phyloP scores from a whole-genome alignment of 2,113 vertebrate species.

The Muntiacus reevesi region DNA sequence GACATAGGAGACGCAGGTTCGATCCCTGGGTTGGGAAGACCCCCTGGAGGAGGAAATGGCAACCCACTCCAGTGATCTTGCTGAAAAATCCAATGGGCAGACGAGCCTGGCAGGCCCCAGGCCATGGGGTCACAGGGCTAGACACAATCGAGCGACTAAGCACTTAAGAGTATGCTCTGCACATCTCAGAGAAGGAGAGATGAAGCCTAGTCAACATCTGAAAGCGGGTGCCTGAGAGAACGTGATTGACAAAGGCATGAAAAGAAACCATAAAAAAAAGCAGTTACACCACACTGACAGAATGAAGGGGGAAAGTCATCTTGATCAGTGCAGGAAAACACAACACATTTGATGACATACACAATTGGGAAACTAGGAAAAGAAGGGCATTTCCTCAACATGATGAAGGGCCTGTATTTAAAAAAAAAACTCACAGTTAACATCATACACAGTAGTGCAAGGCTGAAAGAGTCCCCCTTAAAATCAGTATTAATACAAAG shows the following conservation, averaged over 20 bases:
- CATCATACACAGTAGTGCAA: background rate
- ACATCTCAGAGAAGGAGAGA: background rate
- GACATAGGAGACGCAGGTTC: background rate
- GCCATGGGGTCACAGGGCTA: background rate
- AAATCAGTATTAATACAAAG: background rate
- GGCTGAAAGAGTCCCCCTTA: background rate
- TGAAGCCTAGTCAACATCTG: background rate
- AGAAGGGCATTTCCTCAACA: background rate
- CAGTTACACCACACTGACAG: background rate
- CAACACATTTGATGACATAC: background rate
- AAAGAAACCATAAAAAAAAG: background rate
- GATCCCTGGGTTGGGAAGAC: background rate
- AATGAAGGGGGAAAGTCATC: background rate
- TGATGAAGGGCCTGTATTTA: background rate
- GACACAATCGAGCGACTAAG: background rate
- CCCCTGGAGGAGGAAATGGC: background rate
- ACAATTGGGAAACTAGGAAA: background rate
- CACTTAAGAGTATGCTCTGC: background rate
- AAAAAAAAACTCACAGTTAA: background rate
- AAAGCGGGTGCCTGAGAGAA: background rate
- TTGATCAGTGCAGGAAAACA: background rate
- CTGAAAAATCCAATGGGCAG: background rate
- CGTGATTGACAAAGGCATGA: background rate
- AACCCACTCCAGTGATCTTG: background rate
- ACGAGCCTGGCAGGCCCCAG: background rate